Evolutionary conservation across 2,888 invertebrate species (phyloP).

Genomic region (Eutolmus rufibarbis): DNA sequence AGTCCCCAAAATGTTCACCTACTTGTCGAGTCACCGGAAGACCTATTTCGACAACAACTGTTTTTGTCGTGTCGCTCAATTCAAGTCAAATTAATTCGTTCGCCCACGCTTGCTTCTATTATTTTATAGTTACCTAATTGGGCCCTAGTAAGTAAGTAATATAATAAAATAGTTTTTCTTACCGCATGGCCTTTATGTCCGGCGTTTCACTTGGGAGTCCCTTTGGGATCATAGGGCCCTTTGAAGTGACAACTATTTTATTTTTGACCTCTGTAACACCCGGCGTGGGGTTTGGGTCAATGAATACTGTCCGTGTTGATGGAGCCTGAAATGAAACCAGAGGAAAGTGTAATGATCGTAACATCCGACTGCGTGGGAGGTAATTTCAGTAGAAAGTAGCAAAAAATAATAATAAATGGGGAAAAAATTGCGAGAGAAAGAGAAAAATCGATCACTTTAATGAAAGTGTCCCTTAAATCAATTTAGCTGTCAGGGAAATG

Average conservation of each 20-base stretch:
- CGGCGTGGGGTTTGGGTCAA: conserved; percentile 51
- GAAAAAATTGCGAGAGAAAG: not conserved
- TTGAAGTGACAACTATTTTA: conserved; percentile 48
- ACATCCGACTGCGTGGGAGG: not conserved
- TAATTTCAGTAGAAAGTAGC: not conserved
- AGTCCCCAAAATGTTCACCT: not conserved
- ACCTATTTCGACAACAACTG: not conserved
- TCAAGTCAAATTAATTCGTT: not conserved
- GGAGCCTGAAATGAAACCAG: conserved; percentile 46
- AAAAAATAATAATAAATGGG: not conserved
- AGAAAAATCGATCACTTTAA: conserved; percentile 2
- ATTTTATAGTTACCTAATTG: not conserved
- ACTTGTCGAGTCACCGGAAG: not conserved
- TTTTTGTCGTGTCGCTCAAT: not conserved
- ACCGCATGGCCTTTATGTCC: conserved; percentile 54
- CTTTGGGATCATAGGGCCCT: conserved; percentile 52
- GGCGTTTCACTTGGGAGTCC: conserved; percentile 51
- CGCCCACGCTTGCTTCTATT: not conserved
- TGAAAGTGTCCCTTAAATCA: conserved; percentile 26
- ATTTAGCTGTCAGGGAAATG: conserved; percentile 25
- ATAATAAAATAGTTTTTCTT: conserved; percentile 30
- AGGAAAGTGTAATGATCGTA: not conserved
- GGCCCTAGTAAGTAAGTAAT: not conserved
- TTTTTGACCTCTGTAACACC: conserved; percentile 50
- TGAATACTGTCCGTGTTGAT: conserved; percentile 49